These are phyloP conservation scores for Limnothrissa miodon DNA, from an alignment of 2,113 vertebrate species.

Conservation along the genomic window DNA sequence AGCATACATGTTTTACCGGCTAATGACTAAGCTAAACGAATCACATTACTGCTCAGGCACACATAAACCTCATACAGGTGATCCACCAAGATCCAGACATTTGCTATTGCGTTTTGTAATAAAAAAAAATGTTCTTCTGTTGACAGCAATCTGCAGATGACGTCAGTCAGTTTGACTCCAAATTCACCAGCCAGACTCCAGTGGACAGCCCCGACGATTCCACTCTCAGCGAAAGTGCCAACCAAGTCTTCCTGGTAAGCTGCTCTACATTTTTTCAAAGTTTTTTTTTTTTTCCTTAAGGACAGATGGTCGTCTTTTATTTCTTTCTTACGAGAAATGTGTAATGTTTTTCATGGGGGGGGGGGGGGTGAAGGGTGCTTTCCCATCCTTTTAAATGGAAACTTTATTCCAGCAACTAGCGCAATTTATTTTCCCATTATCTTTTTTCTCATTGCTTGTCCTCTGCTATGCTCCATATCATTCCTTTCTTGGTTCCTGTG, in stretches of 20 bases:
- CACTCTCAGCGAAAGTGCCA: conserved; percentile 98
- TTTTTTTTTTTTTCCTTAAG: conserved; percentile 11
- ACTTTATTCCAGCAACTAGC: conserved; percentile 59
- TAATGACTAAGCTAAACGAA: neutral
- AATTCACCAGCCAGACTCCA: conserved; percentile 98
- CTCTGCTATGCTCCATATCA: conserved; percentile 58
- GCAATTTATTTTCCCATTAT: conserved; percentile 56
- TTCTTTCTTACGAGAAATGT: conserved; percentile 58
- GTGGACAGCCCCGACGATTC: conserved; percentile 98
- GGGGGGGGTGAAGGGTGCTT: conserved; percentile 34
- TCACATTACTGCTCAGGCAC: neutral
- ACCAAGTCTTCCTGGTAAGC: conserved; percentile 96
- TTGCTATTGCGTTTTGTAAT: too few species aligned
- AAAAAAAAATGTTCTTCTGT: too few species aligned
- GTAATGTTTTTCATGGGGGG: conserved; percentile 65
- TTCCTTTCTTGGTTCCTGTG: conserved; percentile 45
- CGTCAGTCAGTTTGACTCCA: conserved; percentile 98
- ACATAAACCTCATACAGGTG: neutral
- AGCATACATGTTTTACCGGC: conserved; percentile 43
- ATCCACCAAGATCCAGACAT: neutral
- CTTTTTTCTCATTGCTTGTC: conserved; percentile 59
- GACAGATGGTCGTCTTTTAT: conserved; percentile 22
- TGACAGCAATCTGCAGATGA: conserved; percentile 97
- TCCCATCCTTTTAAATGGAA: conserved; percentile 60
- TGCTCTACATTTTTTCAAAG: conserved; percentile 16